Percentiles rank a stretch among this genome's conserved stretches.
phyloP scores from a whole-genome alignment of 2,113 vertebrate genomes.

The Chiloscyllium plagiosum region DNA sequence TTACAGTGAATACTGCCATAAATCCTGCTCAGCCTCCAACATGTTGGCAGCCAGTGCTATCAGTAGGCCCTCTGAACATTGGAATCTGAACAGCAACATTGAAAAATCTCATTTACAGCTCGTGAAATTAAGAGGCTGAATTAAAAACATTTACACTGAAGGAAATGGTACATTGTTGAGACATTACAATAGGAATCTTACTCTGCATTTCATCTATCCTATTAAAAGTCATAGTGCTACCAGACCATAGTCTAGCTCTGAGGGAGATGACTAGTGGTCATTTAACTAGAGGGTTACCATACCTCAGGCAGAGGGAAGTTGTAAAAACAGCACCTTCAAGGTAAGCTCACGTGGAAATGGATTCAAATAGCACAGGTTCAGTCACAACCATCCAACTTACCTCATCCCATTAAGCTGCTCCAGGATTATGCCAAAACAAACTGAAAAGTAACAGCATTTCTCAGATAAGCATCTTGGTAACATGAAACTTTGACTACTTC shows the following conservation, averaged over 20 bases:
- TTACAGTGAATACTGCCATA: neutral
- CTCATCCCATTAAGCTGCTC: neutral
- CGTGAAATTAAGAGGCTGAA: neutral
- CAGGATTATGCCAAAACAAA: neutral
- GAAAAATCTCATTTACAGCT: neutral
- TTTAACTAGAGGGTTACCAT: too few species aligned
- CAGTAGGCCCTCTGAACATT: neutral
- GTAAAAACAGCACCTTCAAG: too few species aligned
- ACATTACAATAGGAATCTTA: neutral
- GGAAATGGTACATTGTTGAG: neutral
- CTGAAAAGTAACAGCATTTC: neutral
- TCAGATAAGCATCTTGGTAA: neutral
- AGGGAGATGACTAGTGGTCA: too few species aligned
- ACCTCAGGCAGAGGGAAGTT: too few species aligned
- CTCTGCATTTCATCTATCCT: neutral
- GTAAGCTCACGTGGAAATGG: neutral
- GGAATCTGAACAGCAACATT: neutral
- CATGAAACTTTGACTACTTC: neutral
- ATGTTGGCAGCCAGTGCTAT: neutral
- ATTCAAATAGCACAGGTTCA: too few species aligned
- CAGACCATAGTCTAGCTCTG: too few species aligned
- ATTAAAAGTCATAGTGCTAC: too few species aligned
- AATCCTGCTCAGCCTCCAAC: neutral
- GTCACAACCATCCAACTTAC: too few species aligned
- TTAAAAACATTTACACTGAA: neutral